These are phyloP conservation scores for Tenrec ecaudatus DNA, from an alignment of 2,113 vertebrate genomes.

Conservation along the genomic window DNA sequence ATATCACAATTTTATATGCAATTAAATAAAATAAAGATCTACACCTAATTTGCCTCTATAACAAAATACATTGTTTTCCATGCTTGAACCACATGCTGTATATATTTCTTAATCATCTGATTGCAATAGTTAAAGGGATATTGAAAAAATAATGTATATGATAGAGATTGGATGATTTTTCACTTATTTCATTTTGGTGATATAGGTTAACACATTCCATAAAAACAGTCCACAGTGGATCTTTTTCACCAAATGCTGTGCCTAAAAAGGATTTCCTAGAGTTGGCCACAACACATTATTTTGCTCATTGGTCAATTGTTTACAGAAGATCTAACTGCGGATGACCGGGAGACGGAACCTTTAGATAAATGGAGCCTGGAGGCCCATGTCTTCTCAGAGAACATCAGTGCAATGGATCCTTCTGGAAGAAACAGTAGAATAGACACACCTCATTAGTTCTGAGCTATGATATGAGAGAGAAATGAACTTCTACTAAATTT, in stretches of 20 bases:
- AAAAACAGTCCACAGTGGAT: neutral
- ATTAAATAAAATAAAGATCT: neutral
- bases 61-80: neutral
- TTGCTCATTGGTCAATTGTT: neutral
- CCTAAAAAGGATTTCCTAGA: neutral
- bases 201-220: neutral
- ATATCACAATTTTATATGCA: slow-evolving; percentile 49
- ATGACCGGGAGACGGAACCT: accelerated
- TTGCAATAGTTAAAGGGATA: accelerated
- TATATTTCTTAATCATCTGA: neutral
- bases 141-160: neutral
- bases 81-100: neutral
- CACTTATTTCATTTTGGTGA: neutral
- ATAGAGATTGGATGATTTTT: neutral
- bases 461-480: neutral
- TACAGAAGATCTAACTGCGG: neutral
- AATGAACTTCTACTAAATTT: too few relatives aligned
- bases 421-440: neutral
- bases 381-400: neutral
- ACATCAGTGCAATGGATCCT: neutral
- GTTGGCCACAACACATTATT: neutral
- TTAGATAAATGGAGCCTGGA: neutral
- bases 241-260: neutral
- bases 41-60: neutral
- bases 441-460: neutral